phyloP scores from a whole-genome alignment of 1,140 invertebrate species.

The Antheraea mylitta region DNA sequence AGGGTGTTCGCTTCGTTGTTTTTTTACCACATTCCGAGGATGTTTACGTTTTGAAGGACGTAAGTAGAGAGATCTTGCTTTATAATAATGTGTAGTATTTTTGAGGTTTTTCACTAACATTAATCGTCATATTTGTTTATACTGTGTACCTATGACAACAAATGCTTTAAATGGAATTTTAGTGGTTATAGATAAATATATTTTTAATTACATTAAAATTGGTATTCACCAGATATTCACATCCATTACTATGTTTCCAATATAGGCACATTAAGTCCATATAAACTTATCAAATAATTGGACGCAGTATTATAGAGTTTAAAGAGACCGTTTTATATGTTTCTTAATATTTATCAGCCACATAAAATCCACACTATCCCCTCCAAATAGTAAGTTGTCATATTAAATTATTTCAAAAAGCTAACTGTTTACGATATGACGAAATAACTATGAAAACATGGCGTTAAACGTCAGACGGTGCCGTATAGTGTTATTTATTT shows the following conservation, averaged over 20 bases:
- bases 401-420: not conserved
- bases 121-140: too few relatives aligned
- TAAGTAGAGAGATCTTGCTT: constrained; percentile 36
- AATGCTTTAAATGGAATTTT: too few relatives aligned
- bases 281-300: too few relatives aligned
- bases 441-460: constrained; percentile 11
- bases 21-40: constrained; percentile 55
- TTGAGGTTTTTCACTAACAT: too few relatives aligned
- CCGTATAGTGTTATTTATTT: constrained; percentile 15
- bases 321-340: not conserved
- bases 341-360: not conserved
- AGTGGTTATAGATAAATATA: too few relatives aligned
- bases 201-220: too few relatives aligned
- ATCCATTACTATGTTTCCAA: too few relatives aligned
- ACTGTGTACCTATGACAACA: too few relatives aligned
- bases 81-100: too few relatives aligned
- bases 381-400: not conserved
- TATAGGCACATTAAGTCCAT: too few relatives aligned
- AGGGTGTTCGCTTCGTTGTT: constrained; percentile 47
- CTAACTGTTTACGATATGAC: constrained; percentile 2
- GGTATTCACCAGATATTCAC: too few relatives aligned
- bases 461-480: constrained; percentile 13
- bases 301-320: not conserved
- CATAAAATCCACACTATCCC: not conserved
- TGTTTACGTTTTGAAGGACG: constrained; percentile 54